Evolutionary conservation across 2,797 vertebrate species (phyloP).

Genomic region (Glyptemys insculpta): DNA sequence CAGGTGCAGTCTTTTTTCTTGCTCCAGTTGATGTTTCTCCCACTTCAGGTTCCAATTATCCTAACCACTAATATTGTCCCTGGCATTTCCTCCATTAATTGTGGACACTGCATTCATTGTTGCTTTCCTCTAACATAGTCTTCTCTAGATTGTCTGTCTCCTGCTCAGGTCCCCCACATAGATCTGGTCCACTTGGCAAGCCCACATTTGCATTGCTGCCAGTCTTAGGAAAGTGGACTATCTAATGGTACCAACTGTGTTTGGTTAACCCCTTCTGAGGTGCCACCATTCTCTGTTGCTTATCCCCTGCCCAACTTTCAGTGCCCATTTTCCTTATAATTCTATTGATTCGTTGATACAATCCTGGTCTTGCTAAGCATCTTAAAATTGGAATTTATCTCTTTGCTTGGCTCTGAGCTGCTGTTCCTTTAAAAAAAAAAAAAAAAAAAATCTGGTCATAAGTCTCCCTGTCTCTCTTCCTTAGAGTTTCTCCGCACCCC

Average conservation of each 20-base stretch:
- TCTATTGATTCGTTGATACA: not conserved
- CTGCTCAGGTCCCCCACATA: not conserved
- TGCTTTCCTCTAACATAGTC: not conserved
- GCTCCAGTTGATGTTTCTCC: not conserved
- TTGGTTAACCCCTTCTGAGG: not conserved
- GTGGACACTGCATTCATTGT: not conserved
- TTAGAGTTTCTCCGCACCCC: not conserved
- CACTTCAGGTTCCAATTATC: not conserved
- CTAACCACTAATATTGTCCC: not conserved
- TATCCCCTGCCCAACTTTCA: not conserved
- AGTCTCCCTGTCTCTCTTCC: accelerated
- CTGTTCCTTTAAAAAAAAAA: not conserved
- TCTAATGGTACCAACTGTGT: not conserved
- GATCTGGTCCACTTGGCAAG: not conserved
- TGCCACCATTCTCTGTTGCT: not conserved
- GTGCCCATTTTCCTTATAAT: not conserved
- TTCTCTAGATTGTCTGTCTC: not conserved
- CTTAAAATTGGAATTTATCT: not conserved
- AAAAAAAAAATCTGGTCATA: not conserved
- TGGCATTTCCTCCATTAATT: not conserved
- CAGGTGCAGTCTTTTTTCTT: not conserved
- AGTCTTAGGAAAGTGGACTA: not conserved
- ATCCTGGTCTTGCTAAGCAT: not conserved
- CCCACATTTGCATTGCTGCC: not conserved
- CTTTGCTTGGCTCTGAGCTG: not conserved